Evolutionary conservation across 2,797 vertebrate genomes (phyloP).

Genomic region (Fratercula arctica): DNA sequence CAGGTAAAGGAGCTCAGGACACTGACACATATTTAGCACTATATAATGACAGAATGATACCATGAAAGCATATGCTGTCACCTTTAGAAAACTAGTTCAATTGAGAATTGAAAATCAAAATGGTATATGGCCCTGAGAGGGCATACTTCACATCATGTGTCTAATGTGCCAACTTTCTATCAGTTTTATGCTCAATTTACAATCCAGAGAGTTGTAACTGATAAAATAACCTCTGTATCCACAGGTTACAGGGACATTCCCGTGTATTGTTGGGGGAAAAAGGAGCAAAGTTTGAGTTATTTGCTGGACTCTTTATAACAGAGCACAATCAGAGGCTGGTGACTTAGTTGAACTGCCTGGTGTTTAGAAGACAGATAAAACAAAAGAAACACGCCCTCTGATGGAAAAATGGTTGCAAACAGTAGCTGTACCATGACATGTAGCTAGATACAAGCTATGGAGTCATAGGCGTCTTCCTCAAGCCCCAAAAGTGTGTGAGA

Average conservation of each 20-base stretch:
- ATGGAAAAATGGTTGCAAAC: background rate
- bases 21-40: background rate
- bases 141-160: background rate
- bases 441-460: background rate
- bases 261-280: background rate
- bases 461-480: background rate
- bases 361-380: background rate
- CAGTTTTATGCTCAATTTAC: background rate
- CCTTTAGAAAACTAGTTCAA: background rate
- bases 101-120: background rate
- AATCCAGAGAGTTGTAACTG: background rate
- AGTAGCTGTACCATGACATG: background rate
- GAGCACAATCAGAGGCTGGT: background rate
- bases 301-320: background rate
- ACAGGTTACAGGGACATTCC: background rate
- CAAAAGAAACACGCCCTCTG: background rate
- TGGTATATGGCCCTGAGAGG: background rate
- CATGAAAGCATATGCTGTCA: background rate
- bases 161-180: background rate
- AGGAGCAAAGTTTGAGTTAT: background rate
- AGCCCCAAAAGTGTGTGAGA: background rate
- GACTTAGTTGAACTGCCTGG: background rate
- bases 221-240: background rate
- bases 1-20: background rate
- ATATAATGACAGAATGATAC: background rate